Base-by-base conservation (phyloP, 1,140 invertebrate genomes). In the Hormaphis cornu region DNA sequence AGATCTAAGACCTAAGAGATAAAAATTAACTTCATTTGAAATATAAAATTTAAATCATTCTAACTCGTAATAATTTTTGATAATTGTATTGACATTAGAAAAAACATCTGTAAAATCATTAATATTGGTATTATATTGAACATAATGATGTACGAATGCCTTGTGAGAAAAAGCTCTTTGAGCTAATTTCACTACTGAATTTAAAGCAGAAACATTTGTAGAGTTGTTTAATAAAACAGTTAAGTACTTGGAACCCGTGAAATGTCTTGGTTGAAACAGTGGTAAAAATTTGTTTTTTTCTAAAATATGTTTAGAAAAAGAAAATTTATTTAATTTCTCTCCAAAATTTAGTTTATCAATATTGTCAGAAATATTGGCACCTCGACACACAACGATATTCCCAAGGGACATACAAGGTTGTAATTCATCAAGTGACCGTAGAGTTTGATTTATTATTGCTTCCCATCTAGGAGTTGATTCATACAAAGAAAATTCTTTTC, bases 51-150 rank as follows among this genome's bases (percentile, higher is more conserved):
- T 12, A 58, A 40, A 58, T 66, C 44, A 66, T 7, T 66, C 42
- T 66, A 66, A 50, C n/a, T 50, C 44, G 50, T 66, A 50, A 35
- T 66, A 66, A 12, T 66, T 44, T 66, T 66, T 66, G 50, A 66
- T 35, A 20, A 66, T 66, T 66, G 22, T 7, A 14, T 48, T 46
- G 3, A 46, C 44, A 48, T 48, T 50, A 22, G 44, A 50, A 66
- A 66, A 66, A 20, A 22, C 20, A 16, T 66, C 20, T 66, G 33
- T 46, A 48, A 66, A 66, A 66, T 46, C 61, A 9, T 48, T 33
- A n/a, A 30, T 30, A 33, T 46, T 48, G 33, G 61, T 66, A 66
- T 66, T 66, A 50, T 48, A 66, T 35, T 66, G n/a, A n/a, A 10
- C 16, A 35, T 66, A 66, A 66, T 66, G 61, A 66, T 66, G 61